These are phyloP conservation scores for Dufourea novaeangliae DNA, from an alignment of 1,140 invertebrate genomes.

Conservation along the genomic window DNA sequence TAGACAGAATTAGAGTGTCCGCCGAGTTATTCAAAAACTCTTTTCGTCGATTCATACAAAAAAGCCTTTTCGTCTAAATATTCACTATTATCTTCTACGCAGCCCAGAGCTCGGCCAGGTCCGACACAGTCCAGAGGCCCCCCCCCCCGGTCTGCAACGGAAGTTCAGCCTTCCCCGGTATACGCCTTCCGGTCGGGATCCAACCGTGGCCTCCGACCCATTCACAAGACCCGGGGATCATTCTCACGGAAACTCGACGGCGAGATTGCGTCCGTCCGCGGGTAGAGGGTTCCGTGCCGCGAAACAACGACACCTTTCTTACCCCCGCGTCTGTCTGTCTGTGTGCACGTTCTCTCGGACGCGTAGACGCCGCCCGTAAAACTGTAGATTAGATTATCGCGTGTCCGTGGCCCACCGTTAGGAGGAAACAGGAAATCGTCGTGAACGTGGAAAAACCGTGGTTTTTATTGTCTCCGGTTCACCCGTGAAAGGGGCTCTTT, in stretches of 20 bases:
- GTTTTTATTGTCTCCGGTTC: slow-evolving; percentile 72
- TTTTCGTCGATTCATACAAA: too few relatives aligned
- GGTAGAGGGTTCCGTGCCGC: slow-evolving; percentile 12
- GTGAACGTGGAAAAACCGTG: slow-evolving; percentile 34
- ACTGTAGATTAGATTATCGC: slow-evolving; percentile 68
- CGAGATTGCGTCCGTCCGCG: slow-evolving; percentile 28
- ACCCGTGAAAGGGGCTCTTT: slow-evolving; percentile 75
- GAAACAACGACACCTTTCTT: slow-evolving; percentile 57
- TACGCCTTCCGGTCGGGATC: neutral
- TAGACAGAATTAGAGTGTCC: too few relatives aligned
- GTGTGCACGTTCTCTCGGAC: neutral
- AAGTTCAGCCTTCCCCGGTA: slow-evolving; percentile 11
- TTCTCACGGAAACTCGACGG: slow-evolving; percentile 35
- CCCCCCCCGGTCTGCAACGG: neutral
- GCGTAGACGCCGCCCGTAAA: slow-evolving; percentile 49
- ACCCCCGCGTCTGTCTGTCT: neutral
- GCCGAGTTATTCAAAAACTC: too few relatives aligned
- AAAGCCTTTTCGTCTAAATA: neutral
- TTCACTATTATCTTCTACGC: too few relatives aligned
- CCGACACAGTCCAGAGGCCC: neutral
- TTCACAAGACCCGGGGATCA: slow-evolving; percentile 15
- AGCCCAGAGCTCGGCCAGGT: neutral
- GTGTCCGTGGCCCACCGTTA: slow-evolving; percentile 10
- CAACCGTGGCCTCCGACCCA: neutral
- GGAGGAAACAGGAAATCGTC: slow-evolving; percentile 61